phyloP scores from a whole-genome alignment of 2,888 invertebrate genomes.

The Lucinisca nassula region DNA sequence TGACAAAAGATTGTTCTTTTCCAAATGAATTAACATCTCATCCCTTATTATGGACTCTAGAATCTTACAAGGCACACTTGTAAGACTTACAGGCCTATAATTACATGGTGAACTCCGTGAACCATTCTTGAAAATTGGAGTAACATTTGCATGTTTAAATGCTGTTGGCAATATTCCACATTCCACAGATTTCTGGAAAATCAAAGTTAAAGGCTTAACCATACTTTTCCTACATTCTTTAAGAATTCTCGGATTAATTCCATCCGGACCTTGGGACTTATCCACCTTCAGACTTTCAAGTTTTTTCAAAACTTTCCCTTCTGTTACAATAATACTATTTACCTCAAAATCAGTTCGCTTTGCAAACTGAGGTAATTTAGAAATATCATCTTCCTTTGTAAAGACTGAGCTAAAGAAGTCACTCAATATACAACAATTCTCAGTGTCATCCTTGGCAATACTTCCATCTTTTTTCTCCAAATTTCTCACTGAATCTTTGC shows the following conservation, averaged over 20 bases:
- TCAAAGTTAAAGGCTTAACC: too few relatives aligned
- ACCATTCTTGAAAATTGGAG: too few relatives aligned
- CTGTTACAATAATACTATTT: not conserved
- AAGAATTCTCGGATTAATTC: not conserved
- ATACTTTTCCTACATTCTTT: too few relatives aligned
- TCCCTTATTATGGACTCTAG: too few relatives aligned
- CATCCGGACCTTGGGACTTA: not conserved
- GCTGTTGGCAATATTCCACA: too few relatives aligned
- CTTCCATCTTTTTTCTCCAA: not conserved
- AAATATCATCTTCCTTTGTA: not conserved
- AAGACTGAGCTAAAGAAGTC: not conserved
- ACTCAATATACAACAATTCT: not conserved
- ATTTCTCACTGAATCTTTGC: not conserved
- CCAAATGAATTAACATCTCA: too few relatives aligned
- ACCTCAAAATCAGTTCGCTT: not conserved
- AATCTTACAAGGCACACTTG: too few relatives aligned
- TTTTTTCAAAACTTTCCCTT: not conserved
- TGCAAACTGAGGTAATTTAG: not conserved
- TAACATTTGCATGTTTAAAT: too few relatives aligned
- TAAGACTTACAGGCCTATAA: too few relatives aligned
- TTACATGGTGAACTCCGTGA: too few relatives aligned
- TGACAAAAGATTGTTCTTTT: too few relatives aligned
- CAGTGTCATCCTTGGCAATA: not conserved
- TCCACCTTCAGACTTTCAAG: not conserved
- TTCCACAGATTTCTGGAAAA: too few relatives aligned